Base-by-base conservation (phyloP, 2,113 vertebrate species). In the Centropristis striata region DNA sequence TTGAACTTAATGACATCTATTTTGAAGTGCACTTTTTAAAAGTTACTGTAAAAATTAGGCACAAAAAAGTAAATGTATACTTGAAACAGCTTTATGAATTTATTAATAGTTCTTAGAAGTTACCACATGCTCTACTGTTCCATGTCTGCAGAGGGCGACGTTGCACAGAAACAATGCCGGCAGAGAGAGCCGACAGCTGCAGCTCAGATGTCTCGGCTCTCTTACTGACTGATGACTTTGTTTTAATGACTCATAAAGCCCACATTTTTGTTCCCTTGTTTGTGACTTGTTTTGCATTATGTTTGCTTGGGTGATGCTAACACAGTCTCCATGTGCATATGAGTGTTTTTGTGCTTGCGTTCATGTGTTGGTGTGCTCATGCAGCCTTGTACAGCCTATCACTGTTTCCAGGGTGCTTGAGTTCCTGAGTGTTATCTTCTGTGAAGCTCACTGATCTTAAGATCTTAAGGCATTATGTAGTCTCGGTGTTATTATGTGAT, bases 161-260 rank as follows among this genome's bases (percentile, higher is more conserved):
- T 91, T 88, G 73, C 64, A 75, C 81, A 88, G 46, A 74, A 64
- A 32, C 72, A 57, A 11, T n/a, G 36, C 70, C 13, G 0, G 23
- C 23, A 41, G 2, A n/a, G 25, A 64, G 39, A 50, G 12, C 42
- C 23, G 23, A 71, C 83, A 91, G 91, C 86, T 92, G 92, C 78
- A 67, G 75, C 51, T 89, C 90, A 92, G 85, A 92, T 91, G 88
- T 91, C 83, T 78, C 82, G 20, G 37, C 64, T 58, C 68, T 63
- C 74, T 23, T 73, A 84, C 84, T 60, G 61, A 75, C 44, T 71
- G 78, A 68, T 4, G 46, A 68, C 78, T 90, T 84, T 85, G 83
- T 81, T 88, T 78, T 68, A 85, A 80, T 86, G 86, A 83, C 57
- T 80, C 88, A 66, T 51, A 71, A 75, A 90, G 64, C 57, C 21